Percentiles rank a stretch among this genome's conserved stretches.
phyloP scores from a whole-genome alignment of 2,797 vertebrate genomes.

The Gorsachius magnificus region DNA sequence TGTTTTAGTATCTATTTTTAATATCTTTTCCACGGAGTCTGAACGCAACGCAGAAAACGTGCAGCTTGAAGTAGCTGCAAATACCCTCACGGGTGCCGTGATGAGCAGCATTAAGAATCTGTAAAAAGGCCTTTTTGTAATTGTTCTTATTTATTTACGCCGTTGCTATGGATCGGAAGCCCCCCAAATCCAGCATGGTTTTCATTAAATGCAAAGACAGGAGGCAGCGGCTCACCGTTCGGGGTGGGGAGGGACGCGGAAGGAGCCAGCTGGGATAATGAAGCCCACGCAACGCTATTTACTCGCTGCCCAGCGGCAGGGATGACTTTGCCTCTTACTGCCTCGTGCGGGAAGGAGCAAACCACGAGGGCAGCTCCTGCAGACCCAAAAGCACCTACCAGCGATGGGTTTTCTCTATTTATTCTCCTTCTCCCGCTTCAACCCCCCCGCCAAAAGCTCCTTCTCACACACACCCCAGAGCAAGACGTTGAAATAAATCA shows the following conservation, averaged over 20 bases:
- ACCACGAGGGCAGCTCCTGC: neutral
- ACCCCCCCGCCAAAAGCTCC: neutral
- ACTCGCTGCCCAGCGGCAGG: fast-evolving
- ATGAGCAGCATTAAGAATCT: neutral
- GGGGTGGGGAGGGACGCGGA: neutral
- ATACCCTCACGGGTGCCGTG: neutral
- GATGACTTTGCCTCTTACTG: neutral
- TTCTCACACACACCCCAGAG: neutral
- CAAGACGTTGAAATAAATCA: neutral
- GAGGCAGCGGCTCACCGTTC: neutral
- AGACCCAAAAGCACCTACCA: neutral
- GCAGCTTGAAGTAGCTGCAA: neutral
- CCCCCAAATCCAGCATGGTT: fast-evolving
- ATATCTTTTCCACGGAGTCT: neutral
- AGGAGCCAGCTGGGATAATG: neutral
- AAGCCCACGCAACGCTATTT: neutral
- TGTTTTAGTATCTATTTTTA: too few relatives aligned
- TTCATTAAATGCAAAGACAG: neutral
- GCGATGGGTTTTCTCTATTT: neutral
- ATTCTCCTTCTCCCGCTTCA: neutral
- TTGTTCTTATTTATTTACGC: neutral
- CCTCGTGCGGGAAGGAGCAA: fast-evolving
- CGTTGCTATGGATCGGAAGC: neutral
- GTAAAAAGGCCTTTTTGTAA: fast-evolving
- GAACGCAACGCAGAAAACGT: fast-evolving